Conservation (phyloP, 2,113 vertebrate genomes). For the Hemichromis elongatus region DNA sequence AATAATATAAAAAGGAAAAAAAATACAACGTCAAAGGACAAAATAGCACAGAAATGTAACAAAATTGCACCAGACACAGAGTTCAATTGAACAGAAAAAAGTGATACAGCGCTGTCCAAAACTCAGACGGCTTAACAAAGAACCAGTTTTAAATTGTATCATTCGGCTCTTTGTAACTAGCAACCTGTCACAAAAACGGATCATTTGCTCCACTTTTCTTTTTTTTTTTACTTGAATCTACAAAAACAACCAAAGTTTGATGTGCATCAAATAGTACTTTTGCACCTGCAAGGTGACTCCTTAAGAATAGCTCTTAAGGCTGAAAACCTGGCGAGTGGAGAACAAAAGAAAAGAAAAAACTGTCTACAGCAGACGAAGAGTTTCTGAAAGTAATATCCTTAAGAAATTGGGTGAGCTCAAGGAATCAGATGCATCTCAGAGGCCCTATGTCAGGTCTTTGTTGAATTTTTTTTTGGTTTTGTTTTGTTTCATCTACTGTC, state of each 20-base stretch:
- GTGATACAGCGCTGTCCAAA: neutral
- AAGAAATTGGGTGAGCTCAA: neutral
- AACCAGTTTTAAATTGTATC: neutral
- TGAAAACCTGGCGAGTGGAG: neutral
- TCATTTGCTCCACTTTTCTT: neutral
- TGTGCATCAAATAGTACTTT: neutral
- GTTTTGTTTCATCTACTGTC: neutral
- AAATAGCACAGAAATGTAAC: neutral
- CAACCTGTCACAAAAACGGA: neutral
- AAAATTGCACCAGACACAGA: accelerated
- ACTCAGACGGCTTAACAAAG: neutral
- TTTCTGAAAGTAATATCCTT: neutral
- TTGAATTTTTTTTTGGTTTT: neutral
- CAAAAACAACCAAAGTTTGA: neutral
- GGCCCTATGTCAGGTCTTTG: neutral
- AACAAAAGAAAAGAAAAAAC: neutral
- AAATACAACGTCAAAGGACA: neutral
- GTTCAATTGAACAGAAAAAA: neutral
- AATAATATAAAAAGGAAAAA: neutral
- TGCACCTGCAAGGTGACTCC: neutral
- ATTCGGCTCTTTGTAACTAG: neutral
- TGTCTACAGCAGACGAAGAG: neutral
- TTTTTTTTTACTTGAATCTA: neutral
- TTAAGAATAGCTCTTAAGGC: neutral
- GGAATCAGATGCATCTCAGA: neutral